Percentiles rank a stretch among this genome's conserved stretches.
phyloP scores from a whole-genome alignment of 2,113 vertebrate species.

The Cinclus cinclus region DNA sequence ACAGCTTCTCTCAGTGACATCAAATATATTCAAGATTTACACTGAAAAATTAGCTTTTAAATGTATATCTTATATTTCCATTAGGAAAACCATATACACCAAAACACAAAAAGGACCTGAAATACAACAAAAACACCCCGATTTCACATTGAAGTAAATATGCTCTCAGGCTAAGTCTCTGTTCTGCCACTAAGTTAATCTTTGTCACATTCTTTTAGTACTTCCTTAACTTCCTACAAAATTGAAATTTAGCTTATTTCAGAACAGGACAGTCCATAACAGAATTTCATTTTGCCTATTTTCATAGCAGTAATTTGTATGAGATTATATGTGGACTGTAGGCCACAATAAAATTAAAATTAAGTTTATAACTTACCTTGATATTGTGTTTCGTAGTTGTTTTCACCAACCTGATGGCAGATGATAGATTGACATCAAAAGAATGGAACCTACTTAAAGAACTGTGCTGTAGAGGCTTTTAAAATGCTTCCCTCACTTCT shows the following conservation, averaged over 20 bases:
- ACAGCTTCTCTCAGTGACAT: not conserved
- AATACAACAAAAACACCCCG: not conserved
- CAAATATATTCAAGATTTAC: not conserved
- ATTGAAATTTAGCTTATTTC: not conserved
- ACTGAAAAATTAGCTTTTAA: not conserved
- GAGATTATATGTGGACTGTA: not conserved
- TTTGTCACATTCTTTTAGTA: not conserved
- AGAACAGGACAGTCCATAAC: not conserved
- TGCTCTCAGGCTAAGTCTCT: not conserved
- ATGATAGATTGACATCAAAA: not conserved
- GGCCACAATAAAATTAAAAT: not conserved
- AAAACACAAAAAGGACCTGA: not conserved
- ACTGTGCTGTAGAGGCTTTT: not conserved
- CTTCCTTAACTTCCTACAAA: not conserved
- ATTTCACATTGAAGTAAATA: not conserved
- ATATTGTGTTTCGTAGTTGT: not conserved
- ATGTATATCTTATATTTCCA: not conserved
- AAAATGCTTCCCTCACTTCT: not conserved
- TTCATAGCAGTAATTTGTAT: not conserved
- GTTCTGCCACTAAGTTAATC: not conserved
- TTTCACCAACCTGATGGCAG: not conserved
- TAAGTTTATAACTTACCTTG: not conserved
- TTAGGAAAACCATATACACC: not conserved
- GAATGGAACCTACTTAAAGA: not conserved
- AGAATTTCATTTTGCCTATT: not conserved